Evolutionary conservation across 2,888 invertebrate species (phyloP).

Genomic region (Toxonevra muliebris): DNA sequence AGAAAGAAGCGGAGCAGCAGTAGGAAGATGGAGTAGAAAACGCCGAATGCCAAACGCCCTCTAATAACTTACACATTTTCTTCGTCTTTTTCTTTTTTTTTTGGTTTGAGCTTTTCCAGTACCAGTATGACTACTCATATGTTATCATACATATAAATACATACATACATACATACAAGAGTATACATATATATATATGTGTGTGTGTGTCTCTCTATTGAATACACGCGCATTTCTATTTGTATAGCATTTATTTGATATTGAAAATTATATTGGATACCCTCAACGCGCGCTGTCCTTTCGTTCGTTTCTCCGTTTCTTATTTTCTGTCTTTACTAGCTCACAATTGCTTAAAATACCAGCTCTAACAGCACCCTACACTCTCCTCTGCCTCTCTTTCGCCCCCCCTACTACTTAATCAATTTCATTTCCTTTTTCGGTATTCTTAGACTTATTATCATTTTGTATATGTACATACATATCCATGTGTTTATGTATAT

Average conservation of each 20-base stretch:
- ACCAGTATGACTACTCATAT: too few relatives aligned
- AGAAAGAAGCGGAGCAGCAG: too few relatives aligned
- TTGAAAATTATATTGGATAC: slow-evolving; percentile 13
- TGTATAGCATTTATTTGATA: too few relatives aligned
- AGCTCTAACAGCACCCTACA: neutral
- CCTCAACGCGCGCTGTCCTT: neutral
- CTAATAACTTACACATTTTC: slow-evolving; percentile 47
- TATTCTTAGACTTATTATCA: too few relatives aligned
- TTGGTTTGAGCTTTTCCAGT: slow-evolving; percentile 39
- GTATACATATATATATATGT: too few relatives aligned
- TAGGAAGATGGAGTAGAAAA: too few relatives aligned
- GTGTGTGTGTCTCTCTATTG: too few relatives aligned
- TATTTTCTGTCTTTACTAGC: too few relatives aligned
- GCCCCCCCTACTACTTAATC: slow-evolving; percentile 6
- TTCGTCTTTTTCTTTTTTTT: slow-evolving; percentile 6
- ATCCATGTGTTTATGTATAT: slow-evolving; percentile 10
- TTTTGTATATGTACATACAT: neutral
- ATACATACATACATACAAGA: too few relatives aligned
- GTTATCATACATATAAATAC: too few relatives aligned
- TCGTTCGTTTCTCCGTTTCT: neutral
- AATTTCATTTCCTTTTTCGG: slow-evolving; percentile 6
- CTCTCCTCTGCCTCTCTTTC: neutral
- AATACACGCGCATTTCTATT: too few relatives aligned
- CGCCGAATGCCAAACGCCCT: slow-evolving; percentile 35
- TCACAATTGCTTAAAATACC: too few relatives aligned